phyloP scores from a whole-genome alignment of 2,113 vertebrate species.

The Agelaius tricolor region DNA sequence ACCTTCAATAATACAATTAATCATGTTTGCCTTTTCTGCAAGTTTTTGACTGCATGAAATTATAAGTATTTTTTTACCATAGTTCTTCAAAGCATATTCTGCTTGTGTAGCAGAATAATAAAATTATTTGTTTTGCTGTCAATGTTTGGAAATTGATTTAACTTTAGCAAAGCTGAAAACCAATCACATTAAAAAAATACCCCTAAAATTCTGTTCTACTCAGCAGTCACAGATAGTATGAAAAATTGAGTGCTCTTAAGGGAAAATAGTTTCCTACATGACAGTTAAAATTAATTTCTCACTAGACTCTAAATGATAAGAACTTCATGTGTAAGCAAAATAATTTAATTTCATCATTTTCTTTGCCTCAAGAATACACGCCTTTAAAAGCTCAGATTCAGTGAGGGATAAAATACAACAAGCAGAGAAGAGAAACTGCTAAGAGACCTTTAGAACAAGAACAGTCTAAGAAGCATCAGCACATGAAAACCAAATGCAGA shows the following conservation, averaged over 20 bases:
- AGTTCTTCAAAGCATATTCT: not conserved
- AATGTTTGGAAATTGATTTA: not conserved
- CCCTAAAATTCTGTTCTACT: not conserved
- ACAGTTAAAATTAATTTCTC: not conserved
- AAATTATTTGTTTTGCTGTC: not conserved
- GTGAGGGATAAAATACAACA: not conserved
- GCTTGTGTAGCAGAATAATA: not conserved
- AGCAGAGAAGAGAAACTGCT: not conserved
- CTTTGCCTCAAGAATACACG: not conserved
- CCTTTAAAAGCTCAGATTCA: not conserved
- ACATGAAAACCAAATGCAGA: fast-evolving
- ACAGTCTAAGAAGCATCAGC: not conserved
- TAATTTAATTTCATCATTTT: not conserved
- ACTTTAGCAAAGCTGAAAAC: not conserved
- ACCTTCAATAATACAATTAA: not conserved
- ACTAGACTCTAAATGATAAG: not conserved
- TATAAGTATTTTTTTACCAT: not conserved
- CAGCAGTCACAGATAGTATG: not conserved
- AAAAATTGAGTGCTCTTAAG: not conserved
- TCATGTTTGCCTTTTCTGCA: not conserved
- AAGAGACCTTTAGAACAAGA: not conserved
- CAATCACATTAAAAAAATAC: not conserved
- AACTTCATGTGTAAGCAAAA: not conserved
- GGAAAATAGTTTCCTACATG: not conserved
- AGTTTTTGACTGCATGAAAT: not conserved